Conservation (phyloP, 2,888 invertebrate genomes). For the Drosophila falleni region DNA sequence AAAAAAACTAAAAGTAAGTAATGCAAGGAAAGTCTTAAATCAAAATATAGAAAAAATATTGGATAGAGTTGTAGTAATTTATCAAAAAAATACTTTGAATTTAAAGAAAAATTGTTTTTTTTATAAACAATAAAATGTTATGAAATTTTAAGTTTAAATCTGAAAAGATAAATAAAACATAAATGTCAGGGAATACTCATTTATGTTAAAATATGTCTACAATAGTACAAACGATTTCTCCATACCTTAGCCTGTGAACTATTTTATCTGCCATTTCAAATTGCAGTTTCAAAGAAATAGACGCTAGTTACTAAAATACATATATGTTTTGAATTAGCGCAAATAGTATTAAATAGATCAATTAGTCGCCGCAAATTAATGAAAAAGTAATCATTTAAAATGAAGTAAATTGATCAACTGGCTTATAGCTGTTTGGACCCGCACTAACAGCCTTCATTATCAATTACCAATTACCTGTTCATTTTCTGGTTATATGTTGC, state of each 20-base stretch:
- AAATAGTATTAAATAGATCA: conserved; percentile 59
- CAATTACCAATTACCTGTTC: conserved; percentile 60
- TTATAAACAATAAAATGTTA: too few relatives aligned
- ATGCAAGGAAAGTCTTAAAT: not conserved
- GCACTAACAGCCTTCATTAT: conserved; percentile 45
- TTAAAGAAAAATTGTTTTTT: too few relatives aligned
- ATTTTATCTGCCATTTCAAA: not conserved
- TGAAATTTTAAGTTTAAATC: too few relatives aligned
- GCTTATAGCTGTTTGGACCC: conserved; percentile 40
- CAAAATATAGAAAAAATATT: too few relatives aligned
- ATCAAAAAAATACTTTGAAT: too few relatives aligned
- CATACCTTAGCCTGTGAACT: not conserved
- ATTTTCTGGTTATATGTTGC: conserved; percentile 38
- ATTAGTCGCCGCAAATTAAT: conserved; percentile 53
- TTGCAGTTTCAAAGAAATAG: not conserved
- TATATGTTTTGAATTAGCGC: not conserved
- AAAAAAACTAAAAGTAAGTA: conserved; percentile 17
- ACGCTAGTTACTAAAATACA: not conserved
- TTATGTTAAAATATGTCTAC: too few relatives aligned
- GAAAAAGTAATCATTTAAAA: conserved; percentile 60
- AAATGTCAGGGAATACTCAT: too few relatives aligned
- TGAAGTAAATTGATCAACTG: conserved; percentile 57
- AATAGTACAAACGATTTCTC: not conserved
- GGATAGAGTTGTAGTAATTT: too few relatives aligned
- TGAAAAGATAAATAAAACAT: too few relatives aligned